phyloP scores from a whole-genome alignment of 2,888 invertebrate genomes.

The Rapana venosa region DNA sequence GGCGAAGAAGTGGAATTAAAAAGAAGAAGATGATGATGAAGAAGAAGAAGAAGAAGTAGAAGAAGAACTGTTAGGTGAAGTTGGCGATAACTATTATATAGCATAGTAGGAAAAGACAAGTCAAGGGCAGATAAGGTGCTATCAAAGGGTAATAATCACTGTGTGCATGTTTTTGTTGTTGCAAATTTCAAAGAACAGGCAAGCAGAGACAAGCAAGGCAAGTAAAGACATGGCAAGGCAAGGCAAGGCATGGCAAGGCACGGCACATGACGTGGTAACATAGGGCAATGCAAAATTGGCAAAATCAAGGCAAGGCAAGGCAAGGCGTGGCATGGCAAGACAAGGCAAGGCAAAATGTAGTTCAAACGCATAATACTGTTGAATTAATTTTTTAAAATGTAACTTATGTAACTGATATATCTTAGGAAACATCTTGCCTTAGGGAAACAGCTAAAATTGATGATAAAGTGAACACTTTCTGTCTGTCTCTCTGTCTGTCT shows the following conservation, averaged over 20 bases:
- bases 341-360: not conserved
- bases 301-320: not conserved
- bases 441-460: not conserved
- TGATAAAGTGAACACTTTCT: not conserved
- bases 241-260: not conserved
- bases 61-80: too few species aligned
- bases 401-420: not conserved
- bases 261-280: not conserved
- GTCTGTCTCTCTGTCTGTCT: not conserved
- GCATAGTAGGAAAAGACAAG: too few species aligned
- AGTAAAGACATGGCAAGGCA: not conserved
- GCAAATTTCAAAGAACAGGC: too few species aligned
- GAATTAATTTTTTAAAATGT: not conserved
- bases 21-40: too few species aligned
- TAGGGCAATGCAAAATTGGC: not conserved
- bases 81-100: too few species aligned
- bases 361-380: not conserved
- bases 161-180: too few species aligned
- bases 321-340: not conserved
- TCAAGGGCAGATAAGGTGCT: too few species aligned
- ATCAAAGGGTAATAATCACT: too few species aligned
- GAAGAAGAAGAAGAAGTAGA: too few species aligned
- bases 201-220: not conserved
- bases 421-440: not conserved
- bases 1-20: too few species aligned